Percentiles rank a stretch among this genome's conserved stretches.
phyloP scores from a whole-genome alignment of 2,797 vertebrate genomes.

The Coccyzus lansbergi region DNA sequence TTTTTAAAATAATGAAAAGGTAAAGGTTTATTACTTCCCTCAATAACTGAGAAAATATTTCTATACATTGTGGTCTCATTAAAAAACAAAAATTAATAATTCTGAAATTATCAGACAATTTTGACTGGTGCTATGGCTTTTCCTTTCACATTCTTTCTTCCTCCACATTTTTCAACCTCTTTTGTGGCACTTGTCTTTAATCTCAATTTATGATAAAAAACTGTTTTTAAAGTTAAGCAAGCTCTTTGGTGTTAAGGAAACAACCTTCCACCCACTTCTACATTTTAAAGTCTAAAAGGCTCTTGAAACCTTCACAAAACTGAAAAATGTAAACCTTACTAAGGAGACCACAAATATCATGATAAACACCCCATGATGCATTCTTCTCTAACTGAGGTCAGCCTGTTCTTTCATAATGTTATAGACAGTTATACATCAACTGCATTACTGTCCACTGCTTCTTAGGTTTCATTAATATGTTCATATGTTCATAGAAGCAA shows the following conservation, averaged over 20 bases:
- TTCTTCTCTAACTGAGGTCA: conserved; percentile 3
- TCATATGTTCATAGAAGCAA: neutral
- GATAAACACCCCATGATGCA: neutral
- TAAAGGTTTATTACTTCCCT: neutral
- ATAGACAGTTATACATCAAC: neutral
- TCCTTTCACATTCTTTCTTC: neutral
- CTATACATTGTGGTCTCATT: neutral
- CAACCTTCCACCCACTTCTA: neutral
- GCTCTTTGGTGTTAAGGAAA: neutral
- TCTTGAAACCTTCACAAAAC: neutral
- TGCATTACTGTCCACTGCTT: neutral
- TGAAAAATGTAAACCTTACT: neutral
- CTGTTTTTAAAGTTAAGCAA: neutral
- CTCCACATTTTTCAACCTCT: neutral
- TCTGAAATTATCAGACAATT: neutral
- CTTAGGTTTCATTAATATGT: neutral
- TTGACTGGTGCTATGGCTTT: neutral
- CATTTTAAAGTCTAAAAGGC: neutral
- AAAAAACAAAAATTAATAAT: neutral
- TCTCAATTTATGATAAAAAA: neutral
- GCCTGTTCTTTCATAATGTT: neutral
- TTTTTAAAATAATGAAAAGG: neutral
- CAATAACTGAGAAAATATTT: neutral
- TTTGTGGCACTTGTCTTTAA: neutral
- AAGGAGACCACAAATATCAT: conserved; percentile 5